Conservation (phyloP, 2,113 vertebrate species). For the Neofelis nebulosa region DNA sequence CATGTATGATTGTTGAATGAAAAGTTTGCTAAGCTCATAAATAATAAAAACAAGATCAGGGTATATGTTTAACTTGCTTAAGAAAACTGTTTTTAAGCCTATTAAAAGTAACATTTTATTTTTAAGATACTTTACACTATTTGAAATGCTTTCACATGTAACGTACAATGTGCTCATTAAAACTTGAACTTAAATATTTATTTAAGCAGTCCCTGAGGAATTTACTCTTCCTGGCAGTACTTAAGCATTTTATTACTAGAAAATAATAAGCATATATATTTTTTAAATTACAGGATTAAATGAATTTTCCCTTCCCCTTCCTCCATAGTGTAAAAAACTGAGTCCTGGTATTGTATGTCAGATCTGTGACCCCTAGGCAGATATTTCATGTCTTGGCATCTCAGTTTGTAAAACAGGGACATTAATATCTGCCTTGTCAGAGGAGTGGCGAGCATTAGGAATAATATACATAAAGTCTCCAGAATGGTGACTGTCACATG, state of each 20-base stretch:
- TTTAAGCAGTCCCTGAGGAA: neutral
- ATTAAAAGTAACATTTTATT: slow-evolving; percentile 46
- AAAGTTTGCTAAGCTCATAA: neutral
- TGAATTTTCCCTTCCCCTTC: neutral
- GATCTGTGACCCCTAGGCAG: neutral
- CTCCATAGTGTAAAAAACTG: neutral
- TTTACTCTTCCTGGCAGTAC: neutral
- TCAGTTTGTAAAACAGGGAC: neutral
- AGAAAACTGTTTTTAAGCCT: slow-evolving; percentile 36
- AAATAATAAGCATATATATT: neutral
- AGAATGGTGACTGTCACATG: neutral
- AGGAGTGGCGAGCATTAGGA: neutral
- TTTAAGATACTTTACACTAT: slow-evolving; percentile 43
- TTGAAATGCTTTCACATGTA: slow-evolving; percentile 25
- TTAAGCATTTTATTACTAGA: slow-evolving; percentile 41
- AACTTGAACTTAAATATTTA: slow-evolving; percentile 25
- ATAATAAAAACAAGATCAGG: slow-evolving; percentile 38
- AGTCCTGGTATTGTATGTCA: neutral
- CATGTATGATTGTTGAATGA: neutral
- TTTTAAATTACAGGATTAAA: neutral
- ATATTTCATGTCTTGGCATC: neutral
- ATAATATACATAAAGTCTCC: neutral
- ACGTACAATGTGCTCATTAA: neutral
- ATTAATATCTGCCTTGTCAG: neutral
- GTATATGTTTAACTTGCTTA: slow-evolving; percentile 12